Conservation (phyloP, 1,140 invertebrate genomes). For the Eurosta solidaginis region DNA sequence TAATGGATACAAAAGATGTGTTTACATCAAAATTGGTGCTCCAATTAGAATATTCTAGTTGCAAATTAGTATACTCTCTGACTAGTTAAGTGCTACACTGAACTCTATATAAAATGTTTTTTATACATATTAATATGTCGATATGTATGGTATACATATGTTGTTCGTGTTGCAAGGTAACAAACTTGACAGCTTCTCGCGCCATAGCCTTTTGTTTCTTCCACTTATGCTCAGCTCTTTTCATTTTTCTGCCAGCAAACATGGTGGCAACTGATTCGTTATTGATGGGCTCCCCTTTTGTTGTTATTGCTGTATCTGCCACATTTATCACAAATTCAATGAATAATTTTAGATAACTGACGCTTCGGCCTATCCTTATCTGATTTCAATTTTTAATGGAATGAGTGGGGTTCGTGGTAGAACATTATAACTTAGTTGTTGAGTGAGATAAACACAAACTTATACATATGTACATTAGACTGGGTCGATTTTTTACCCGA, state of each 20-base stretch:
- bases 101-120: too few species aligned
- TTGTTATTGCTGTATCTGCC: neutral
- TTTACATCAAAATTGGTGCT: too few species aligned
- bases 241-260: neutral
- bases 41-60: too few species aligned
- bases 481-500: too few species aligned
- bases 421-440: neutral
- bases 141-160: neutral
- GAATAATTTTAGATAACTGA: conserved; percentile 58
- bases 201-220: neutral
- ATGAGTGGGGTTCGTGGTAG: neutral
- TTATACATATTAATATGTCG: neutral
- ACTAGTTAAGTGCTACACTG: too few species aligned
- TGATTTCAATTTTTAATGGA: conserved; percentile 56
- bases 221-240: neutral
- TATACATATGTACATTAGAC: neutral
- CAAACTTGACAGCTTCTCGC: neutral
- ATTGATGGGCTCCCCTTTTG: neutral
- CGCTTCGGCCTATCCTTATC: conserved; percentile 58
- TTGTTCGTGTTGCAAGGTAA: neutral
- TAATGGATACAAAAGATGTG: too few species aligned
- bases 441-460: neutral
- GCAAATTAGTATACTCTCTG: too few species aligned
- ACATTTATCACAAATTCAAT: conserved; percentile 58
- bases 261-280: conserved; percentile 1